Percentiles rank a stretch among this genome's conserved stretches.
Evolutionary conservation across 2,797 vertebrate genomes (phyloP).

Genomic region (Pseudochirops cupreus): DNA sequence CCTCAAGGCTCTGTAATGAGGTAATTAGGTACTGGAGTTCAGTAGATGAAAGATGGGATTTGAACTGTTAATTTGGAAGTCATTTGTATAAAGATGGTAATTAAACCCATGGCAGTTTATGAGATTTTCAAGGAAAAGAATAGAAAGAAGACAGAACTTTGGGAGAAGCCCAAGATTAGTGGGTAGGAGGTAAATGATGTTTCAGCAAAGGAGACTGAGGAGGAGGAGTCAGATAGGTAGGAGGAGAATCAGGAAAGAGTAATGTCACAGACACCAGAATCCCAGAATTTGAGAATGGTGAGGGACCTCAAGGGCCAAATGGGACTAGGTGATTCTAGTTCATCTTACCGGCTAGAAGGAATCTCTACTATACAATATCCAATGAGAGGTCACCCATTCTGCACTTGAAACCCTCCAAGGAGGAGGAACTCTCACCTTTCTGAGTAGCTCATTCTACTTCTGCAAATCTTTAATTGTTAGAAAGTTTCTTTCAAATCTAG

Average conservation of each 20-base stretch:
- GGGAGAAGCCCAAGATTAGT: neutral
- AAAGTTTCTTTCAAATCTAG: neutral
- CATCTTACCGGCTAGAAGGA: neutral
- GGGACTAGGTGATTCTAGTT: neutral
- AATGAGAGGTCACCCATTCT: neutral
- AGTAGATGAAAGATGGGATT: neutral
- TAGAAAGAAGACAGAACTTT: neutral
- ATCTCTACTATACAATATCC: too few relatives aligned
- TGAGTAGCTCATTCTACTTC: neutral
- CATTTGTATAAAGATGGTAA: neutral
- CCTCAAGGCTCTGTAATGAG: neutral
- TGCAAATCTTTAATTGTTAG: neutral
- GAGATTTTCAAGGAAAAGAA: neutral
- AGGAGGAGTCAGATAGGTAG: neutral
- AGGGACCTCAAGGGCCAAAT: neutral
- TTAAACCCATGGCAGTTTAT: neutral
- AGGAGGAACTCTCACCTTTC: neutral
- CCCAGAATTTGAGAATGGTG: neutral
- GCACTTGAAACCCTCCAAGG: neutral
- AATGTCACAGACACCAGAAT: neutral
- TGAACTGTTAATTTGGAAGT: neutral
- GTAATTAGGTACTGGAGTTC: neutral
- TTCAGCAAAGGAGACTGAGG: neutral
- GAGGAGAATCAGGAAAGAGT: neutral
- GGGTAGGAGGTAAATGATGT: neutral